Base-by-base conservation (phyloP, 1,140 invertebrate genomes). In the Listronotus oregonensis region DNA sequence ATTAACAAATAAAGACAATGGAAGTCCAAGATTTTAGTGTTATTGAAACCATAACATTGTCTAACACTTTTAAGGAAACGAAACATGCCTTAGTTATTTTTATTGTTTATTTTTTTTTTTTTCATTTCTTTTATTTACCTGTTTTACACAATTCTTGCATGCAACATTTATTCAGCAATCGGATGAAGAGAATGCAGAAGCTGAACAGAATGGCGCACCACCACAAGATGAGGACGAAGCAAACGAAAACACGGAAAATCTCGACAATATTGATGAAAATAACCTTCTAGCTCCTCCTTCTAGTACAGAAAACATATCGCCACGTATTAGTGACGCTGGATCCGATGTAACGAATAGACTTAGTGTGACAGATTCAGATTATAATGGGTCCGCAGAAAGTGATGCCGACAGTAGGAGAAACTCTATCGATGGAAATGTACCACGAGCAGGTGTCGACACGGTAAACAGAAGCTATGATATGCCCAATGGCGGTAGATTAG, bases 341-440 rank as follows among this genome's bases (percentile, higher is more conserved):
- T 58, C 62, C 14, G 65, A 61, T 18, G 9, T 56, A 4, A 44
- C 55, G 14, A 64, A 64, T 46, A 39, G 61, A 44, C 8, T 42
- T 27, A 50, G 54, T 61, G 47, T 65, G 6, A 51, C 64, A 46
- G 76, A 78, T 68, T 77, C 76, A 0, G 77, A 78, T 47, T 78
- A 78, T 60, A 70, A 77, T 61, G 77, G 70, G 15, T 77, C 75
- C 2, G 73, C 59, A 12, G 77, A 78, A 57, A 76, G 74, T 57
- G 73, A 75, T 8, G 64, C 57, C 56, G 66, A 71, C 39, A 75
- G 71, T 56, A 49, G 66, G 3, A 59, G 74, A 37, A 71, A 61
- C 51, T 73, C 71, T 1, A 59, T 70, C 46, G 73, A 72, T 21
- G 66, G 62, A 15, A 21, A 18, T 14, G 60, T 27, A 31, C 15